Evolutionary conservation across 1,140 invertebrate species (phyloP).

Genomic region (Drosophila lacteicornis): DNA sequence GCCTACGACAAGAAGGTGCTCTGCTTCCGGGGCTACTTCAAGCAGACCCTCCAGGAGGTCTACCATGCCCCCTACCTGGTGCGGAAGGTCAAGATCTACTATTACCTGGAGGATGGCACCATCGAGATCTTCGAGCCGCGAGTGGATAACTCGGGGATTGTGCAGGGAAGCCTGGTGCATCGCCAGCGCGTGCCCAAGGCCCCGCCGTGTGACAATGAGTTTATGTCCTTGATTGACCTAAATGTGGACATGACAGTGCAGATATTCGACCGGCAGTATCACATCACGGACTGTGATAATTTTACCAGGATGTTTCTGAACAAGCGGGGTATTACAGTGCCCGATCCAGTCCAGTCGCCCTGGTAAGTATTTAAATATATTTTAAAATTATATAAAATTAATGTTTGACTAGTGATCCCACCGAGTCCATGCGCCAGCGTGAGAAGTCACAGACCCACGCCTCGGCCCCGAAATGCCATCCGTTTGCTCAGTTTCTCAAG

Average conservation of each 20-base stretch:
- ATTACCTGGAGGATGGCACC: slow-evolving; percentile 96
- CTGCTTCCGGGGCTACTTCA: slow-evolving; percentile 93
- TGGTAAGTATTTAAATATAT: slow-evolving; percentile 38
- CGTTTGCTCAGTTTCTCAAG: slow-evolving; percentile 90
- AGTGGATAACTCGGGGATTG: slow-evolving; percentile 90
- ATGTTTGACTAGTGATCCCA: slow-evolving; percentile 85
- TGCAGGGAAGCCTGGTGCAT: slow-evolving; percentile 87
- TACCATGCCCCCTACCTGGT: slow-evolving; percentile 89
- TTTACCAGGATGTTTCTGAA: slow-evolving; percentile 94
- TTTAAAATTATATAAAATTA: background rate
- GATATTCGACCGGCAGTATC: slow-evolving; percentile 81
- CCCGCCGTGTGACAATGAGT: slow-evolving; percentile 73
- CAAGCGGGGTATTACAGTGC: slow-evolving; percentile 92
- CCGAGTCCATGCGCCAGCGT: slow-evolving; percentile 82
- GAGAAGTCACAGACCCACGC: slow-evolving; percentile 14
- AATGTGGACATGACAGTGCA: slow-evolving; percentile 74
- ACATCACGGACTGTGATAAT: slow-evolving; percentile 92
- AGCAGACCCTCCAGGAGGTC: slow-evolving; percentile 92
- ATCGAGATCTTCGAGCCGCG: slow-evolving; percentile 92
- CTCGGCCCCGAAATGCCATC: slow-evolving; percentile 55
- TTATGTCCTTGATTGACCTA: slow-evolving; percentile 72
- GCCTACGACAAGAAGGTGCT: slow-evolving; percentile 94
- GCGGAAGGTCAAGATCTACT: slow-evolving; percentile 93
- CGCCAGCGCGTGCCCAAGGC: slow-evolving; percentile 72
- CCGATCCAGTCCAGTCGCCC: slow-evolving; percentile 86